Evolutionary conservation across 2,113 vertebrate species (phyloP), one percentile per base, ranked within the genome.

Genomic region (Entelurus aequoreus): DNA sequence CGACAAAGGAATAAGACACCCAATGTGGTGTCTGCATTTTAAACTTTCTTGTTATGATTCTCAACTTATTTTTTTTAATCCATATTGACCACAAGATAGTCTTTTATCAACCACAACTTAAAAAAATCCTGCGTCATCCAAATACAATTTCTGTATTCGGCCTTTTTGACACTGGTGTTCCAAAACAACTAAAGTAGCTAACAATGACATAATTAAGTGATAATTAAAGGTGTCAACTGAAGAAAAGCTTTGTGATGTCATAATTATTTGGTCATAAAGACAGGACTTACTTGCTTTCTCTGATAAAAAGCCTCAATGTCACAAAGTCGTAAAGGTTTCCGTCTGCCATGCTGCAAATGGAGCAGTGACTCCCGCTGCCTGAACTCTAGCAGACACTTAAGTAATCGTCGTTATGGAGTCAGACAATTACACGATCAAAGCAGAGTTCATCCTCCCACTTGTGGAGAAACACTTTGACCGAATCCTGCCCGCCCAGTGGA

Each of bases 401-500:
- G 35, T 37, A 28, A 9, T 5, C 35, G 8, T 6, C 6, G 35
- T 38, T 1, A 19, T 42, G 37, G n/a, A 56, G 15, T 44, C 11
- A 38, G 54, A 57, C 1, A 42, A 44, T 11, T 21, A 44, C 16
- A 44, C 16, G 9, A 57, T 57, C 40, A 57, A 19, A 40, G 55
- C 40, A 6, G 55, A 57, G 38, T n/a, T 44, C 38, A 57, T 57
- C 55, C 55, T 21, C 16, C 55, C 55, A 3, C 19, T 21, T 13
- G 55, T 57, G 38, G 38, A 44, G 38, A 57, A 57, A 21, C 44
- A 57, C 40, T 57, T 57, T 44, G 55, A 57, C 5, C 40, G 55
- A 37, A 57, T 57, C 11, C 38, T 21, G 38, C 55, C 55, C 6
- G 55, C 55, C 38, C 55, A 57, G 16, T 57, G 55, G 55, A 57